Evolutionary conservation across 2,113 vertebrate species (phyloP), one percentile per base, ranked within the genome.

Genomic region (Heloderma charlesbogerti): DNA sequence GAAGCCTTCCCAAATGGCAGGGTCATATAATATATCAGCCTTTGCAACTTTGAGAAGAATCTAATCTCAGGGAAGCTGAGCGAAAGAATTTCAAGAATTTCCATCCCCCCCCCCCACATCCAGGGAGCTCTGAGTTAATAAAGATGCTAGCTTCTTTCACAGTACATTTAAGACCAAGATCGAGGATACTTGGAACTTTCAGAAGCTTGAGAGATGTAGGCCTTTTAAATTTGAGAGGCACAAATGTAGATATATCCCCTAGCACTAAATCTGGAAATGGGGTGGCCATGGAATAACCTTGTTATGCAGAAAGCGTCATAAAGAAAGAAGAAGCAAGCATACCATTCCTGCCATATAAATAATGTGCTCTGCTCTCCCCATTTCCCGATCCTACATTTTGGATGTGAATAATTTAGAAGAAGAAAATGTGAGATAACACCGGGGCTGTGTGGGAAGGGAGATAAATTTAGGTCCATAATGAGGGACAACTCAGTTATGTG

Each of bases 391-490:
- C n/a, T 90, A 74, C 75, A 63, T 92, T 95, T 95, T 88, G 94
- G 91, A 92, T 95, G 89, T 84, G 94, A 94, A 93, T 94, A 96
- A 91, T 92, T 94, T 93, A 72, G 91, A 94, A 91, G 69, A 77
- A 78, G 92, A 92, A 94, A 94, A 88, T 18, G 66, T 91, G 87
- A 92, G 92, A 92, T 93, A 67, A 91, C 92, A 85, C 81, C 86
- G 91, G 94, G 89, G 88, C 86, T 93, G 79, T 91, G 92, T 95
- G 93, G 94, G 93, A 87, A 92, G 90, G 63, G 91, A 95, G 95
- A 96, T 94, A 95, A 96, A 95, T 95, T 95, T 95, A 95, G 92
- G 71, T 63, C 89, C 92, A 45, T 95, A 95, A 95, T 85, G 88
- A 95, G 87, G 94, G 92, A 90, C 91, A 94, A 83, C 90, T 90